Evolutionary conservation across 2,888 invertebrate genomes (phyloP).

Genomic region (Eretmocerus hayati): DNA sequence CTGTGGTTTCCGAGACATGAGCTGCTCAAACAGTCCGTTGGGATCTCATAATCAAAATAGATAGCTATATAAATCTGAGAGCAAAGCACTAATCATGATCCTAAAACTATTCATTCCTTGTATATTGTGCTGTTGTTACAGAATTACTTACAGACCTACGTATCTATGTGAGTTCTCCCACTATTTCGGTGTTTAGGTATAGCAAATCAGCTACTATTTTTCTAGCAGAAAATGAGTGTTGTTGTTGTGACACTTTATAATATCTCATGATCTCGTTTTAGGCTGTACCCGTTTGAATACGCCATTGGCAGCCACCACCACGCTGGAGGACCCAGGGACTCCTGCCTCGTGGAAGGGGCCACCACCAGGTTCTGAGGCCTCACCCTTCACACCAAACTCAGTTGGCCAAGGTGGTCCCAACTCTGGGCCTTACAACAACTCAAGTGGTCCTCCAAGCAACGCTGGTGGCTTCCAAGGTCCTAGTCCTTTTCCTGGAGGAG

Average conservation of each 20-base stretch:
- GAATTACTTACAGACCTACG: no score
- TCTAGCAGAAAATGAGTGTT: neutral
- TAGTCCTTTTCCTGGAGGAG: slow-evolving; percentile 56
- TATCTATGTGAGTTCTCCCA: neutral
- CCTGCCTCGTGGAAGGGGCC: slow-evolving; percentile 73
- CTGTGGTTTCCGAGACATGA: no score
- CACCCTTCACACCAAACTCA: slow-evolving; percentile 58
- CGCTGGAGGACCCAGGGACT: slow-evolving; percentile 63
- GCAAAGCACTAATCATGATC: no score
- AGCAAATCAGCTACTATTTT: neutral
- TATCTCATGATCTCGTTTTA: no score
- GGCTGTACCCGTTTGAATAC: slow-evolving; percentile 71
- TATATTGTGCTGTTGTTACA: no score
- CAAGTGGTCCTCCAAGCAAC: slow-evolving; percentile 45
- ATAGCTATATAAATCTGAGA: no score
- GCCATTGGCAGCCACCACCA: slow-evolving; percentile 53
- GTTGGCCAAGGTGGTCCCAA: slow-evolving; percentile 53
- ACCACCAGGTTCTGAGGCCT: slow-evolving; percentile 59
- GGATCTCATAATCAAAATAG: no score
- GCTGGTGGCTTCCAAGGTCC: slow-evolving; percentile 58
- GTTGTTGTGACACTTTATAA: neutral
- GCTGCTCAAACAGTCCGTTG: no score
- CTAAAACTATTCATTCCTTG: no score
- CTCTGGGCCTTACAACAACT: slow-evolving; percentile 48
- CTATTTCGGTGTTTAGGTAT: neutral